These are phyloP conservation scores for Mus spicilegus DNA, from an alignment of 2,113 vertebrate genomes.

Conservation along the genomic window DNA sequence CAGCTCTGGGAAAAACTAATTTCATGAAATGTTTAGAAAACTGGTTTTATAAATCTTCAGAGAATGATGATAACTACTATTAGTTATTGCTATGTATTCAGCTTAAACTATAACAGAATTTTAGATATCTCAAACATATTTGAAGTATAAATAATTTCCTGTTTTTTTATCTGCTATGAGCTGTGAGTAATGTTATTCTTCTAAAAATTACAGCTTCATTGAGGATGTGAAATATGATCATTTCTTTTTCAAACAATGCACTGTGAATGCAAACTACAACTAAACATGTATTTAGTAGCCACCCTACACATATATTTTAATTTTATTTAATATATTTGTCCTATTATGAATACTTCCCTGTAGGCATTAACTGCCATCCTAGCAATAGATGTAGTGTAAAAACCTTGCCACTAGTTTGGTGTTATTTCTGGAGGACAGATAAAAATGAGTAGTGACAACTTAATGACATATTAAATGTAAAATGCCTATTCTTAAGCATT, in stretches of 20 bases:
- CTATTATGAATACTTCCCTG: conserved; percentile 11
- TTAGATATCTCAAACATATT: not conserved
- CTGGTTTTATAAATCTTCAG: conserved; percentile 34
- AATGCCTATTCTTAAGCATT: not conserved
- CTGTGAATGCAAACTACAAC: not conserved
- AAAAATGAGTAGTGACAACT: not conserved
- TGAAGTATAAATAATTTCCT: conserved; percentile 1
- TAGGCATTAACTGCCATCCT: not conserved
- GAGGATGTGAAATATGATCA: not conserved
- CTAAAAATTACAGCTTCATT: conserved; percentile 38
- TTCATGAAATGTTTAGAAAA: not conserved
- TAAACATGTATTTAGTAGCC: conserved; percentile 62
- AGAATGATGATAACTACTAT: not conserved
- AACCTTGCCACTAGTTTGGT: not conserved
- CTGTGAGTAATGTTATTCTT: not conserved
- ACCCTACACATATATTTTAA: conserved; percentile 68
- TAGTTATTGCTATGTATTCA: not conserved
- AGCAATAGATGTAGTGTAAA: not conserved
- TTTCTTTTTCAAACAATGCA: conserved; percentile 36
- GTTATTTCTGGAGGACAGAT: not conserved
- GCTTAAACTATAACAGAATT: not conserved
- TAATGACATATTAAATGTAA: conserved; percentile 26
- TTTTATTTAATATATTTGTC: conserved; percentile 61
- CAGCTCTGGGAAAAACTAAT: not conserved
- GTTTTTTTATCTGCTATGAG: not conserved